Evolutionary conservation across 2,113 vertebrate genomes (phyloP).

Genomic region (Erpornis zantholeuca): DNA sequence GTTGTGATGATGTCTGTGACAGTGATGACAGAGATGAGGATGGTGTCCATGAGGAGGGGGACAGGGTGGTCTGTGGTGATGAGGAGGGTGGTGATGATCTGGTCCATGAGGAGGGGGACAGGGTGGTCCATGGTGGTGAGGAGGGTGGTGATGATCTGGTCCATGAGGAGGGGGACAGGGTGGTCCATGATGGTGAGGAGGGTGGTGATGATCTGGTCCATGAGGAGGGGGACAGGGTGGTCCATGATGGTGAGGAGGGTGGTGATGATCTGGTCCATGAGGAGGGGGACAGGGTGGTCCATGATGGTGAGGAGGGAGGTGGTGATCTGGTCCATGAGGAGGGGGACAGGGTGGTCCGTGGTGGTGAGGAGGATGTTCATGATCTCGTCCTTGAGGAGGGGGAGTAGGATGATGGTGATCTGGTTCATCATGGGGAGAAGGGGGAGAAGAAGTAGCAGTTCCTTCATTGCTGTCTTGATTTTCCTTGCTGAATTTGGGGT

Average conservation of each 20-base stretch:
- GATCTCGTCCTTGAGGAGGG: background rate
- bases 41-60: background rate
- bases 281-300: background rate
- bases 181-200: background rate
- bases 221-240: too few species aligned
- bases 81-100: background rate
- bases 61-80: background rate
- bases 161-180: background rate
- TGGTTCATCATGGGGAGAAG: background rate
- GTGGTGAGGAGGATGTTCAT: background rate
- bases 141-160: background rate
- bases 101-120: background rate
- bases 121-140: background rate
- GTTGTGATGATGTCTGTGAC: background rate
- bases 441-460: background rate
- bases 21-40: background rate
- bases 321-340: background rate
- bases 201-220: too few species aligned
- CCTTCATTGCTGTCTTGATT: background rate
- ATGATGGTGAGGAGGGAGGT: background rate
- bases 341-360: background rate
- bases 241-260: background rate
- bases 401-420: background rate
- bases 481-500: background rate
- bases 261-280: background rate